Percentiles rank a stretch among this genome's conserved stretches.
Evolutionary conservation across 2,113 vertebrate genomes (phyloP).

Genomic region (Paramormyrops kingsleyae): DNA sequence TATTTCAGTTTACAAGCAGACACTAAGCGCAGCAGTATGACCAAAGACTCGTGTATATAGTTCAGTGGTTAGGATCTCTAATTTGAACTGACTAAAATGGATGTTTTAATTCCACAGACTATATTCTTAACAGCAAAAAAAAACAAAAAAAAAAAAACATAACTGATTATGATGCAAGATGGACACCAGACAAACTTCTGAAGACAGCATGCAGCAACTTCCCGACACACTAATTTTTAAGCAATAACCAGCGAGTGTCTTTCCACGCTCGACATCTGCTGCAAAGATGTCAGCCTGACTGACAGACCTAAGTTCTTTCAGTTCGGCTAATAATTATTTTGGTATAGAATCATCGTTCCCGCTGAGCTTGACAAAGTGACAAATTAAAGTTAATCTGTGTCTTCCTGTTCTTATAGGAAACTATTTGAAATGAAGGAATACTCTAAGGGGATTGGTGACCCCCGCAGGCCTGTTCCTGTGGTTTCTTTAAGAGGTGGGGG

Average conservation of each 20-base stretch:
- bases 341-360: slow-evolving; percentile 15
- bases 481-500: background rate
- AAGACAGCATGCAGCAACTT: background rate
- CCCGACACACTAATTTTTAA: background rate
- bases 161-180: background rate
- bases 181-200: background rate
- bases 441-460: slow-evolving; percentile 14
- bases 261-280: slow-evolving; percentile 34
- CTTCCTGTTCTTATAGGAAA: slow-evolving; percentile 43
- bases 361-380: slow-evolving; percentile 37
- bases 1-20: background rate
- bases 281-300: slow-evolving; percentile 39
- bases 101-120: background rate
- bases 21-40: background rate
- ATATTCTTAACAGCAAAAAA: background rate
- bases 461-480: slow-evolving; percentile 12
- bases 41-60: background rate
- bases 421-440: slow-evolving; percentile 29
- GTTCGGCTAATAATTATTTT: slow-evolving; percentile 20
- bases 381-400: slow-evolving; percentile 39
- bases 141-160: background rate
- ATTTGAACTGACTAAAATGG: background rate
- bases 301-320: slow-evolving; percentile 32
- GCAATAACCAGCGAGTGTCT: slow-evolving; percentile 12
- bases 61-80: background rate